Evolutionary conservation across 2,888 invertebrate species (phyloP).

Genomic region (Stenolophus ochropezus): DNA sequence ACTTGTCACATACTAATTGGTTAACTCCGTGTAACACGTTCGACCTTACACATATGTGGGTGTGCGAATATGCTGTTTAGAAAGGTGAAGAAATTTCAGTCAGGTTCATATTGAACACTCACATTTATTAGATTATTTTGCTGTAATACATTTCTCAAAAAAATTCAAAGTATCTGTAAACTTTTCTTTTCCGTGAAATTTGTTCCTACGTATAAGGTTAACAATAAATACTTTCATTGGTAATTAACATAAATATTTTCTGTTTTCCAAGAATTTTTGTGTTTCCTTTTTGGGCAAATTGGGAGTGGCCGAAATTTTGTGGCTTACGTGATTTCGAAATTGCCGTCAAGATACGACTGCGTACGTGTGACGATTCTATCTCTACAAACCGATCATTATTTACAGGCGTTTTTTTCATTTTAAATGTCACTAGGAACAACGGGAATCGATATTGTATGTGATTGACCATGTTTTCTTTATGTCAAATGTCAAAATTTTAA

Average conservation of each 20-base stretch:
- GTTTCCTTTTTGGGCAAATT: background rate
- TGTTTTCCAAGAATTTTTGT: background rate
- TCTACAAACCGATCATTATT: constrained; percentile 44
- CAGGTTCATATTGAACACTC: background rate
- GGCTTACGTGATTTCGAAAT: constrained; percentile 43
- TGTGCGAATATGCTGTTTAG: constrained; percentile 48
- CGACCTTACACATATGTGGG: constrained; percentile 49
- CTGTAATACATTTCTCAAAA: too few relatives aligned
- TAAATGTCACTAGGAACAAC: constrained; percentile 54
- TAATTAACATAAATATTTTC: too few relatives aligned
- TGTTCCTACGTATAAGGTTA: too few relatives aligned
- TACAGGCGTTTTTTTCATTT: constrained; percentile 34
- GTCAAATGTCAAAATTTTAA: constrained; percentile 50
- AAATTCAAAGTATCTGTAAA: too few relatives aligned
- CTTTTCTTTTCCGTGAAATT: too few relatives aligned
- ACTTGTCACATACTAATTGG: constrained; percentile 58
- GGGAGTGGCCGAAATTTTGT: background rate
- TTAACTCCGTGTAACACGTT: constrained; percentile 53
- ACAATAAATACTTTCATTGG: too few relatives aligned
- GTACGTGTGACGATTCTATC: constrained; percentile 55
- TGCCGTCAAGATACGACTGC: constrained; percentile 15
- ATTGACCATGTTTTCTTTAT: constrained; percentile 39
- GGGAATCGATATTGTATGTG: constrained; percentile 48
- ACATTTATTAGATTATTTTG: too few relatives aligned
- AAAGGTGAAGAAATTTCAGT: background rate